A percentile compares a stretch with the other conserved stretches of the same genome.
Conservation (phyloP, 2,797 vertebrate species). For the Chaetodon trifasciatus region DNA sequence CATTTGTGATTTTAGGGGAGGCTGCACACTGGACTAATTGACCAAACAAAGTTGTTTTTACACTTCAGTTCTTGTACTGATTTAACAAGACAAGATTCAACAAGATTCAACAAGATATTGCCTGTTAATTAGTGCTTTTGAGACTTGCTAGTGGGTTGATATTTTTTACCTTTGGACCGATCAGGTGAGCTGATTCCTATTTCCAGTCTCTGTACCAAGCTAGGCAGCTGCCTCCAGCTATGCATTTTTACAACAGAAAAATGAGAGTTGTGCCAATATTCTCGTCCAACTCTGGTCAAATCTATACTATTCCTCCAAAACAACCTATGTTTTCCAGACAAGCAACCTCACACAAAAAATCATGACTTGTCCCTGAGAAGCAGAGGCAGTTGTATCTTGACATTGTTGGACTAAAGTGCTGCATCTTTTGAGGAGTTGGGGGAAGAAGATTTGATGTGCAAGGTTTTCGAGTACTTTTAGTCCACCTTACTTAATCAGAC, state of each 20-base stretch:
- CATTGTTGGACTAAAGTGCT: not conserved
- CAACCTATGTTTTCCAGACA: not conserved
- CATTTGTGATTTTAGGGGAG: not conserved
- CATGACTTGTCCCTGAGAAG: not conserved
- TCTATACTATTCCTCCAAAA: not conserved
- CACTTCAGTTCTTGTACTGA: not conserved
- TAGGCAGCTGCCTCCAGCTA: not conserved
- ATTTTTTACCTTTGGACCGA: not conserved
- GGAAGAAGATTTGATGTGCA: too few relatives aligned
- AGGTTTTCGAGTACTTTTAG: not conserved
- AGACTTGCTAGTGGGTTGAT: not conserved
- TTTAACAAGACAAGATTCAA: too few relatives aligned
- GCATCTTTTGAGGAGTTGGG: not conserved
- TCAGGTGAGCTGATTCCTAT: not conserved
- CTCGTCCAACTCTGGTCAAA: not conserved
- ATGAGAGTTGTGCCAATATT: not conserved
- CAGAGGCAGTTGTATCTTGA: not conserved
- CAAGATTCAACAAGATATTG: too few relatives aligned
- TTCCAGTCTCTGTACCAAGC: not conserved
- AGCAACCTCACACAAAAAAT: not conserved
- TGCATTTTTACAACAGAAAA: too few relatives aligned
- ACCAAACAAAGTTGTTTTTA: not conserved
- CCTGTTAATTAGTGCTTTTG: not conserved
- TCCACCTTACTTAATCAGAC: too few relatives aligned
- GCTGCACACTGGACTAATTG: not conserved